Base-by-base conservation (phyloP, 2,797 vertebrate genomes). In the Thamnophis elegans region DNA sequence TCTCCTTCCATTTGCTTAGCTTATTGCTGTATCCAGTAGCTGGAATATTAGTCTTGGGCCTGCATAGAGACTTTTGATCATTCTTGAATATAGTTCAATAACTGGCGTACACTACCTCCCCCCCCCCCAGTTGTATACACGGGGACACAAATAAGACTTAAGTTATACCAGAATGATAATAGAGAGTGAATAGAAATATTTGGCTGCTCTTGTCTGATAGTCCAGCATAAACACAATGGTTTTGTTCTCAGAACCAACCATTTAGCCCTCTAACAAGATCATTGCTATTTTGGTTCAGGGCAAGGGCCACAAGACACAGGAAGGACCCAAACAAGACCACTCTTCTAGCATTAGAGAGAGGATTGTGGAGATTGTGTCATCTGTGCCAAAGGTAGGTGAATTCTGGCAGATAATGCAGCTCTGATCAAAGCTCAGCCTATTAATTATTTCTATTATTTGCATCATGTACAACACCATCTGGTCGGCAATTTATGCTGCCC, bases 371-470 rank as follows among this genome's bases (percentile, higher is more conserved):
- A 88, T 94, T 0, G 9, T 91, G 28, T 93, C 93, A n/a, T 94
- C 92, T 22, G 82, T 94, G 78, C 93, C 94, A 5, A 97, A 97
- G 97, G 98, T 98, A 93, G 96, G 97, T 53, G 13, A 58, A 59
- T 59, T 11, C 56, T 59, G 32, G 6, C 32, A 59, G 56, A 25
- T 82, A 82, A 47, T 59, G 20, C 32, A 56, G 32, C 25, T 88
- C 55, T 13, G 32, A 47, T 82, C 73, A 47, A 82, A 82, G 36
- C 36, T 42, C 10, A 82, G 73, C 68, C 73, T 47, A 10, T 25
- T 82, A 47, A 42, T 36, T 25, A 47, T 47, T 22, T 82, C 73
- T 47, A 47, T 47, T 42, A 82, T 11, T 25, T 82, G 36, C 36
- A 47, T 82, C 4, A 5, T 82, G 9, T 42, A 82, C 55, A 59